These are phyloP conservation scores for Uromys caudimaculatus DNA, from an alignment of 2,797 vertebrate genomes.

Conservation along the genomic window DNA sequence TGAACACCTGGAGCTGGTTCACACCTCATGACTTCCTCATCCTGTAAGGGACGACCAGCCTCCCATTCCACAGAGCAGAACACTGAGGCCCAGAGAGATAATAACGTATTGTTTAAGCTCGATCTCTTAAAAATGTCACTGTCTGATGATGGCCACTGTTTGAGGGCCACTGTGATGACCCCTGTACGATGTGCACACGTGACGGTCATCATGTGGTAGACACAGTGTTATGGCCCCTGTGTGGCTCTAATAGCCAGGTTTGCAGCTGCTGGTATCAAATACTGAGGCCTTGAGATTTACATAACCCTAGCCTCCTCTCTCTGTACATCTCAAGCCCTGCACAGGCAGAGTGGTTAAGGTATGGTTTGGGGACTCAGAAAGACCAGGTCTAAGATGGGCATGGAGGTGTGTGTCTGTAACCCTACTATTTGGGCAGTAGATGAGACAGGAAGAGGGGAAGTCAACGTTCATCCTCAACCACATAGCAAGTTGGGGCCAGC, in stretches of 20 bases:
- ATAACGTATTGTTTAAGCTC: background rate
- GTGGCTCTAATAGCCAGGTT: background rate
- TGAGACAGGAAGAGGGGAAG: background rate
- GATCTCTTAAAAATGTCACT: background rate
- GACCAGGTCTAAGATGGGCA: background rate
- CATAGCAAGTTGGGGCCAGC: background rate
- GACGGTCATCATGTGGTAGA: no score
- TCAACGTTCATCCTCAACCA: background rate
- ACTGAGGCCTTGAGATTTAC: background rate
- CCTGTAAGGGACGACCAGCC: background rate
- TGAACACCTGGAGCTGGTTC: background rate
- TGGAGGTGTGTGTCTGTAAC: background rate
- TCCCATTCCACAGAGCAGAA: conserved; percentile 55
- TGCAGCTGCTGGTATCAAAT: background rate
- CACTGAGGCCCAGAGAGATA: background rate
- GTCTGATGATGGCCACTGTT: background rate
- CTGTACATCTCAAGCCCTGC: background rate
- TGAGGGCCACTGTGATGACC: no score
- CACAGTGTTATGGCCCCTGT: background rate
- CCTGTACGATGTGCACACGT: background rate
- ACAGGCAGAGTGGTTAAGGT: background rate
- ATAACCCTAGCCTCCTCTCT: background rate
- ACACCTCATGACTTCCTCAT: background rate
- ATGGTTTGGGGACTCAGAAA: background rate
- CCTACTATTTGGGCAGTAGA: background rate